Evolutionary conservation across 2,888 invertebrate species (phyloP).

Genomic region (Euplagia quadripunctaria): DNA sequence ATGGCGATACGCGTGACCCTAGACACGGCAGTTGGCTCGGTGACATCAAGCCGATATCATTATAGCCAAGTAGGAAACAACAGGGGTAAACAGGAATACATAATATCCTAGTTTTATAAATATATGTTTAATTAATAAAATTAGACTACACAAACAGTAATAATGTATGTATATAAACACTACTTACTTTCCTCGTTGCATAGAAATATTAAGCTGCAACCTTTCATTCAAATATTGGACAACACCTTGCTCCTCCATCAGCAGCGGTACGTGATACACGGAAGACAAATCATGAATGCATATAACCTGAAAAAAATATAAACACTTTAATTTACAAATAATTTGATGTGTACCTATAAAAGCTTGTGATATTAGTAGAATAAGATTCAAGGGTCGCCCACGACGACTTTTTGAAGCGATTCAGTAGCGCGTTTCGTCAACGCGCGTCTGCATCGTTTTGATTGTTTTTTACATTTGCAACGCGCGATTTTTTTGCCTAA

Average conservation of each 20-base stretch:
- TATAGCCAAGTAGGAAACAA: not conserved
- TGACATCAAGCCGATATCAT: not conserved
- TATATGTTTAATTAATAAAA: not conserved
- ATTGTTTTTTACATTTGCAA: not conserved
- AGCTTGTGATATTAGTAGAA: not conserved
- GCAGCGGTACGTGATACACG: conserved; percentile 97
- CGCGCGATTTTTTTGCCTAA: not conserved
- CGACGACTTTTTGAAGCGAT: not conserved
- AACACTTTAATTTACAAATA: not conserved
- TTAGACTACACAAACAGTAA: not conserved
- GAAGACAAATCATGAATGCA: conserved; percentile 98
- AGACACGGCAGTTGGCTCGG: too few species aligned
- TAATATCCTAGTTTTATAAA: too few species aligned
- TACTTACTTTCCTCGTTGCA: conserved; percentile 88
- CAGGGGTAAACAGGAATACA: too few species aligned
- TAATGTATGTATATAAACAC: not conserved
- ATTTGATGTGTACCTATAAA: not conserved
- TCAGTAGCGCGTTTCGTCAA: too few species aligned
- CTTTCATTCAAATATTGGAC: conserved; percentile 94
- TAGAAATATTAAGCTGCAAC: conserved; percentile 91
- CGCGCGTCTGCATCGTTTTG: too few species aligned
- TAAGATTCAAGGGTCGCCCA: not conserved
- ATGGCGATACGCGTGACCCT: too few species aligned
- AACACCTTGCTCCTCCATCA: conserved; percentile 97
- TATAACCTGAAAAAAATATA: conserved; percentile 89